Evolutionary conservation across 2,797 vertebrate species (phyloP).

Genomic region (Catostomus latipinnis): DNA sequence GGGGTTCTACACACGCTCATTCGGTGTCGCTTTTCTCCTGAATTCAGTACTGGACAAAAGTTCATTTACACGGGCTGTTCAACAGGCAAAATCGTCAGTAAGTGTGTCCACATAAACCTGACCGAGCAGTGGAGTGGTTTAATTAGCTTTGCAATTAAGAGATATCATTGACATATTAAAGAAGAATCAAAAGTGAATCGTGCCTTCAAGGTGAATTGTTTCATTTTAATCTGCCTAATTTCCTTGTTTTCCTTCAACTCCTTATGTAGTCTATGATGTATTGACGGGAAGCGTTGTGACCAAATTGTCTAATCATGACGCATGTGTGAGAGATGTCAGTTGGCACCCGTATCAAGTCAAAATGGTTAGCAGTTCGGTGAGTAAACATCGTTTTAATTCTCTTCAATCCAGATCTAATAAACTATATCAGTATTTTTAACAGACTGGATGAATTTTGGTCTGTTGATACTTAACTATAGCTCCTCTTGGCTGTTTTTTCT

Average conservation of each 20-base stretch:
- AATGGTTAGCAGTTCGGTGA: constrained; percentile 92
- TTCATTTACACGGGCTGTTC: constrained; percentile 93
- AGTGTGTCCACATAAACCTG: constrained; percentile 59
- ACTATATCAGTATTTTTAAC: background rate
- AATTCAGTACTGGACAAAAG: constrained; percentile 87
- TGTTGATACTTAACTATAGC: background rate
- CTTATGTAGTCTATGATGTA: constrained; percentile 85
- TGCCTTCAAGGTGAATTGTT: too few relatives aligned
- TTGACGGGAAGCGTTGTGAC: constrained; percentile 84
- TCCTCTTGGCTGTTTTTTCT: too few relatives aligned
- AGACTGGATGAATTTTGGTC: too few relatives aligned
- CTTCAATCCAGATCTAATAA: too few relatives aligned
- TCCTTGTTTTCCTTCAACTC: background rate
- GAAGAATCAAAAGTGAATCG: too few relatives aligned
- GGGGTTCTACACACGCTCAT: constrained; percentile 92
- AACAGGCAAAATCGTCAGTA: constrained; percentile 88
- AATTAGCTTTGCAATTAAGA: background rate
- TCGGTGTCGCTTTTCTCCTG: constrained; percentile 89
- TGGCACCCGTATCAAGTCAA: constrained; percentile 91
- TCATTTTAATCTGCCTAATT: too few relatives aligned
- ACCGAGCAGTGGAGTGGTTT: background rate
- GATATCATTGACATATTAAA: background rate
- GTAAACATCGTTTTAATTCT: constrained; percentile 55
- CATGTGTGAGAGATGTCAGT: constrained; percentile 90
- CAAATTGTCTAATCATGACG: constrained; percentile 85